Conservation (phyloP, 2,888 invertebrate species). For the Girardia tigrina region DNA sequence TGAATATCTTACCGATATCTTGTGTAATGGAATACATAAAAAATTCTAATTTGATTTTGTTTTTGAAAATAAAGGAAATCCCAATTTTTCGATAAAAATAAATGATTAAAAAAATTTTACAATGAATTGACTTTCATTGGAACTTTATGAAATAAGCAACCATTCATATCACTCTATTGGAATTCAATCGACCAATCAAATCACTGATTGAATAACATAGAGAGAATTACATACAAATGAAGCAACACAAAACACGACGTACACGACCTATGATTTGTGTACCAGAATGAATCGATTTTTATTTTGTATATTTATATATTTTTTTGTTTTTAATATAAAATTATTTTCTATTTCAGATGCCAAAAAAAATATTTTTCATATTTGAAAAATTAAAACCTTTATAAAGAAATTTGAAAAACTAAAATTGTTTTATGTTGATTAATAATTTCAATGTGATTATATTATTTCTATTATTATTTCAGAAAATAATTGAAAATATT, state of each 20-base stretch:
- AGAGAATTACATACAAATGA: slow-evolving; percentile 23
- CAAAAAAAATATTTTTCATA: neutral
- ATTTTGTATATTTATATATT: neutral
- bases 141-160: slow-evolving; percentile 15
- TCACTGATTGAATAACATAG: neutral
- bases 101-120: slow-evolving; percentile 18
- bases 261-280: slow-evolving; percentile 20
- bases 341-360: neutral
- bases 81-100: neutral
- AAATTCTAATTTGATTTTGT: neutral
- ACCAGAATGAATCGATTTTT: slow-evolving; percentile 16
- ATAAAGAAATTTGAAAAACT: neutral
- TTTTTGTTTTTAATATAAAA: neutral
- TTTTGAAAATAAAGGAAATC: neutral
- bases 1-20: slow-evolving; percentile 2
- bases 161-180: neutral
- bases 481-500: neutral
- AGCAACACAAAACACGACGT: neutral
- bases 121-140: slow-evolving; percentile 23
- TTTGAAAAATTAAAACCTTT: neutral
- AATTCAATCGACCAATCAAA: slow-evolving; percentile 9
- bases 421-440: neutral
- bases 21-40: neutral
- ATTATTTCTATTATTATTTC: neutral
- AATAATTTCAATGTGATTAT: too few relatives aligned